These are phyloP conservation scores for Thalassoma bifasciatum DNA, from an alignment of 2,113 vertebrate genomes.

Conservation along the genomic window DNA sequence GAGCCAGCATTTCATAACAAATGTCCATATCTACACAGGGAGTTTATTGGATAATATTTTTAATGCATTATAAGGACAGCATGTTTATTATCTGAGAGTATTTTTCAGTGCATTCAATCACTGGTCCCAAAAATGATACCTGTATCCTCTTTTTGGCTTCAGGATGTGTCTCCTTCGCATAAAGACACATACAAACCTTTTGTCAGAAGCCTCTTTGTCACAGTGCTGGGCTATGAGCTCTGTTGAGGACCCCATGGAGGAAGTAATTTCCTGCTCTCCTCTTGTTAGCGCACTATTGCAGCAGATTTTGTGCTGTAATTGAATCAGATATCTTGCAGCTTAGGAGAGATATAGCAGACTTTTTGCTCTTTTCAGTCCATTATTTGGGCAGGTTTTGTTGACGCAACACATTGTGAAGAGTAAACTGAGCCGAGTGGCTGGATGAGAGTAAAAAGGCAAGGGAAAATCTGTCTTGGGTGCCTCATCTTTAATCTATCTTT, in stretches of 20 bases:
- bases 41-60: background rate
- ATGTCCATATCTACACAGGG: conserved; percentile 15
- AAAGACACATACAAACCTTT: conserved; percentile 1
- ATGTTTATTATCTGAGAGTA: conserved; percentile 8
- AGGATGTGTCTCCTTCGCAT: conserved; percentile 17
- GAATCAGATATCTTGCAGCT: conserved; percentile 59
- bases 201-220: background rate
- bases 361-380: conserved; percentile 48
- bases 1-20: conserved; percentile 13
- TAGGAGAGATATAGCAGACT: conserved; percentile 50
- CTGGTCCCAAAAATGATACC: background rate
- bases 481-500: background rate
- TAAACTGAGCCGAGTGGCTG: background rate
- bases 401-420: conserved; percentile 19
- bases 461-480: too few relatives aligned
- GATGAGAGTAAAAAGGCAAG: background rate
- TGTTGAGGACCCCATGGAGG: conserved; percentile 45
- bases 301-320: conserved; percentile 60
- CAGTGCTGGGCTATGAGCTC: conserved; percentile 7
- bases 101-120: background rate
- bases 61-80: background rate
- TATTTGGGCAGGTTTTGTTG: conserved; percentile 24
- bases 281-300: conserved; percentile 56
- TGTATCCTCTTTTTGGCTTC: background rate
- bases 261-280: conserved; percentile 58